Evolutionary conservation across 2,113 vertebrate genomes (phyloP).

Genomic region (Camelus bactrianus): DNA sequence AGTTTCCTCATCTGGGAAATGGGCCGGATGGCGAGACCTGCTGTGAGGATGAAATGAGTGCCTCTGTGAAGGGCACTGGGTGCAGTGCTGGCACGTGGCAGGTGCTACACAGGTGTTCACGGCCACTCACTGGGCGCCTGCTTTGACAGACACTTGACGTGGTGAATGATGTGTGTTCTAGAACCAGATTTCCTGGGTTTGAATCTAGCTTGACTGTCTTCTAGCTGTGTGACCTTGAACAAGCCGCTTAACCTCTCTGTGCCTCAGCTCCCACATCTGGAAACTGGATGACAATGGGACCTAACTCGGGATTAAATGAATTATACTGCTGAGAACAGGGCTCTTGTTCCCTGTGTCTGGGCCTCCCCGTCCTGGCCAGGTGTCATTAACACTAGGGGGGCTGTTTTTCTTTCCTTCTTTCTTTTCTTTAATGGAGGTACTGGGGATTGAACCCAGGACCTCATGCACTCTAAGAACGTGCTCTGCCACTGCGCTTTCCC

Average conservation of each 20-base stretch:
- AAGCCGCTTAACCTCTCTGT: neutral
- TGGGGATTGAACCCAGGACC: too few relatives aligned
- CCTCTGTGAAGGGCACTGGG: neutral
- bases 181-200: neutral
- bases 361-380: neutral
- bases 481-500: too few relatives aligned
- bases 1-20: neutral
- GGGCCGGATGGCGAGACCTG: neutral
- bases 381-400: neutral
- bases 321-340: neutral
- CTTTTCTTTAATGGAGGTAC: too few relatives aligned
- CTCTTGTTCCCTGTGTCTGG: neutral
- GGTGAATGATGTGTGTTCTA: neutral
- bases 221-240: neutral
- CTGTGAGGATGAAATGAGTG: neutral
- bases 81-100: fast-evolving
- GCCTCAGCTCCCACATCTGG: neutral
- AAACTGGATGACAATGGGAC: neutral
- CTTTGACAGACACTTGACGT: neutral
- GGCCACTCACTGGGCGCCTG: fast-evolving
- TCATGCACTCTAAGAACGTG: too few relatives aligned
- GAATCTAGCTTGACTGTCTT: neutral
- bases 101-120: fast-evolving
- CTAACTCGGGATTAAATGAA: neutral
- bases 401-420: neutral